These are phyloP conservation scores for Drosophila sucinea DNA, from an alignment of 1,140 invertebrate species.

Conservation along the genomic window DNA sequence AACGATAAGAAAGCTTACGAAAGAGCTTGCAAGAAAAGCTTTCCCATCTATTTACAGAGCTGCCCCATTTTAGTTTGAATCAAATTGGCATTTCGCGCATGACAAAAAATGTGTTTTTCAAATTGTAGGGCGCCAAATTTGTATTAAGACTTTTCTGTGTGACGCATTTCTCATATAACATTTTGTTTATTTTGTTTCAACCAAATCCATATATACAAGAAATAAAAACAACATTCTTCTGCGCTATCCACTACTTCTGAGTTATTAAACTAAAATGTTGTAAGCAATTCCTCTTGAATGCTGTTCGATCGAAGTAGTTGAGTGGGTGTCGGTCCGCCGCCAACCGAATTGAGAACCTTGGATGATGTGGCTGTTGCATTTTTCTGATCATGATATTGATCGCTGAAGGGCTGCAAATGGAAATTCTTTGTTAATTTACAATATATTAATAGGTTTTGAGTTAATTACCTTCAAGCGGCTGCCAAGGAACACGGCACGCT, in stretches of 20 bases:
- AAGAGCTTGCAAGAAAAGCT: conserved; percentile 2
- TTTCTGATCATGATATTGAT: conserved; percentile 89
- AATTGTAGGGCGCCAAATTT: not conserved
- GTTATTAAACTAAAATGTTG: conserved; percentile 82
- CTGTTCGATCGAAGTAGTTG: conserved; percentile 89
- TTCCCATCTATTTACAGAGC: not conserved
- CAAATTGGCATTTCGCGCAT: not conserved
- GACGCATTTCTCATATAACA: conserved; percentile 14
- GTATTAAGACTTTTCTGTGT: not conserved
- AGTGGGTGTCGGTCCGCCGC: conserved; percentile 84
- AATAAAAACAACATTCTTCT: conserved; percentile 60
- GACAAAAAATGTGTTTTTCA: not conserved
- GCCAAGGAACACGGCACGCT: conserved; percentile 93
- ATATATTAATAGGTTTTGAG: not conserved
- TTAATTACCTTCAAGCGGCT: conserved; percentile 89
- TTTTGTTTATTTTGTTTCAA: conserved; percentile 21
- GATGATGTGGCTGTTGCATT: conserved; percentile 85
- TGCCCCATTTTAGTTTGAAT: not conserved
- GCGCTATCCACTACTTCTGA: conserved; percentile 48
- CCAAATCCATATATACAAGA: conserved; percentile 59
- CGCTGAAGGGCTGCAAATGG: conserved; percentile 87
- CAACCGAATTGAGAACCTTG: conserved; percentile 83
- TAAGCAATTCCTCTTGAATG: conserved; percentile 91
- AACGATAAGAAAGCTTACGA: conserved; percentile 37
- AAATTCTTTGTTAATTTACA: not conserved